A percentile compares a stretch with the other conserved stretches of the same genome.
Evolutionary conservation across 2,113 vertebrate species (phyloP).

Genomic region (Rhadina sibilatrix): DNA sequence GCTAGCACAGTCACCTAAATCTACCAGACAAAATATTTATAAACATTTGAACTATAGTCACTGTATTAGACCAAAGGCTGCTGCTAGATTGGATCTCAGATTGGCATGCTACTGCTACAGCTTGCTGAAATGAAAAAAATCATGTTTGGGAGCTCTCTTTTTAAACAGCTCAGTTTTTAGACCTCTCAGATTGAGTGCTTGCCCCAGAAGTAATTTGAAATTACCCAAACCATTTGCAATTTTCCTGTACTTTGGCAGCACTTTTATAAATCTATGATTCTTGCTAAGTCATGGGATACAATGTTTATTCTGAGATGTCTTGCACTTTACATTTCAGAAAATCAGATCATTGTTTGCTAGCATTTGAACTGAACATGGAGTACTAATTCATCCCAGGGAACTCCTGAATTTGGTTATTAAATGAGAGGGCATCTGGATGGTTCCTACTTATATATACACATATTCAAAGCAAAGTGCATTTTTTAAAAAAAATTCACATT

Average conservation of each 20-base stretch:
- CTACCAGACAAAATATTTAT: constrained; percentile 51
- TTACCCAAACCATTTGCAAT: constrained; percentile 41
- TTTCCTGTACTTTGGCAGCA: constrained; percentile 23
- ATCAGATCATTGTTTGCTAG: constrained; percentile 8
- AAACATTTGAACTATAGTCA: constrained; percentile 45
- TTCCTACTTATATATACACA: not conserved
- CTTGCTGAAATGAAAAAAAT: not conserved
- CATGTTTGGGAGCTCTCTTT: not conserved
- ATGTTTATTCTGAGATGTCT: constrained; percentile 48
- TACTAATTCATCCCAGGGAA: not conserved
- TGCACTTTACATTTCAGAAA: constrained; percentile 49
- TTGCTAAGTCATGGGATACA: constrained; percentile 36
- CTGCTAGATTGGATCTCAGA: constrained; percentile 39
- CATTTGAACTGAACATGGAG: not conserved
- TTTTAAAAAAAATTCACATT: not conserved
- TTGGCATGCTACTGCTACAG: not conserved
- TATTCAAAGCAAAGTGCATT: not conserved
- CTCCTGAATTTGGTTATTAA: not conserved
- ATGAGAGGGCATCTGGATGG: not conserved
- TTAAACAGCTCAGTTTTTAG: constrained; percentile 42
- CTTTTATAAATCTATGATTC: constrained; percentile 47
- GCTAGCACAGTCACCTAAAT: constrained; percentile 4
- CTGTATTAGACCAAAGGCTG: constrained; percentile 27
- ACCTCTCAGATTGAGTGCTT: constrained; percentile 54
- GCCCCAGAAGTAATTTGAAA: constrained; percentile 39